Percentiles rank a stretch among this genome's conserved stretches.
These are phyloP conservation scores for Bugula neritina DNA, from an alignment of 2,888 invertebrate genomes.

Conservation along the genomic window DNA sequence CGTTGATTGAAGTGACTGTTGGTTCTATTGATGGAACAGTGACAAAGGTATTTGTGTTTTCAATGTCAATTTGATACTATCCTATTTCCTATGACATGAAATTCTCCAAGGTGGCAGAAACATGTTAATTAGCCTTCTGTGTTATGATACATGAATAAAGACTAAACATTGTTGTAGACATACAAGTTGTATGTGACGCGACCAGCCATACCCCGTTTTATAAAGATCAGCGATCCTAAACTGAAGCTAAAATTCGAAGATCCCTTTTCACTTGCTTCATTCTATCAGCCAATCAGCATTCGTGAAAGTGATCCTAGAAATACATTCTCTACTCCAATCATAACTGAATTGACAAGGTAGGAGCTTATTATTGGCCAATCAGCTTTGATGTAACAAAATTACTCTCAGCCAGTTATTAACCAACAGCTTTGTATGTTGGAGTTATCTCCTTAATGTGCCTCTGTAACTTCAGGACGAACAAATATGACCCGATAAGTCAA, in stretches of 20 bases:
- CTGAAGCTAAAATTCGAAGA: conserved; percentile 42
- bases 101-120: no score
- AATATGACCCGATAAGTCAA: conserved; percentile 45
- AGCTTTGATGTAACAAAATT: no score
- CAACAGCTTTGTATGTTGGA: no score
- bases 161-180: conserved; percentile 36
- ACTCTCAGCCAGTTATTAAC: no score
- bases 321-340: conserved; percentile 45
- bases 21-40: conserved; percentile 16
- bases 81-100: neutral
- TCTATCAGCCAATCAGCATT: conserved; percentile 47
- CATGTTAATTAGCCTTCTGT: no score
- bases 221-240: conserved; percentile 39
- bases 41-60: conserved; percentile 16
- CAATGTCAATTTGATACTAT: no score
- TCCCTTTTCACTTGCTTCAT: conserved; percentile 45
- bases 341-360: conserved; percentile 42
- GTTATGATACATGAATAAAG: no score
- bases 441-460: no score
- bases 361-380: neutral
- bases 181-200: conserved; percentile 40
- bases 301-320: conserved; percentile 43
- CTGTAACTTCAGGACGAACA: conserved; percentile 37
- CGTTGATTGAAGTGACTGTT: conserved; percentile 40
- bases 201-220: conserved; percentile 45